Conservation (phyloP, 92 coral and sea anemone species). For the Pocillopora meandrina region DNA sequence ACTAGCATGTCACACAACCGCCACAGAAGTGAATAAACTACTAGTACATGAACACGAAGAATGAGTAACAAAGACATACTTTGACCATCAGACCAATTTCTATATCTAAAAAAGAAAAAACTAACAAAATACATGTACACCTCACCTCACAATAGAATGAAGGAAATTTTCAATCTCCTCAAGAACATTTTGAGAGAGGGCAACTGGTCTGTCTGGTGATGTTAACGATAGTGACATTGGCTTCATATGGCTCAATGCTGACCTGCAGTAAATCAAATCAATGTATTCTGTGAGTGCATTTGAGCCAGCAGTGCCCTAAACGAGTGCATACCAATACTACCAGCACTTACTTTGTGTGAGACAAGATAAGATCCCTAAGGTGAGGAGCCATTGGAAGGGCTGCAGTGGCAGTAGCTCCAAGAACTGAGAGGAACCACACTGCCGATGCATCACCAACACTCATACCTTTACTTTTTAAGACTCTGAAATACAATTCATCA, state of each 20-base stretch:
- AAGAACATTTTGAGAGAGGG: conserved; percentile 87
- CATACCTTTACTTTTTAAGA: conserved; percentile 90
- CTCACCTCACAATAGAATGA: conserved; percentile 84
- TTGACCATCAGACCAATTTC: neutral
- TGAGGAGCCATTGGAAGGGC: conserved; percentile 94
- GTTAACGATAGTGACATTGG: conserved; percentile 80
- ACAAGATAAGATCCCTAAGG: conserved; percentile 75
- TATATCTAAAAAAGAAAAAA: too few species aligned
- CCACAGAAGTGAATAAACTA: too few species aligned
- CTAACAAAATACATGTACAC: neutral
- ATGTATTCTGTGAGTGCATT: neutral
- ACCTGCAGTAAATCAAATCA: conserved; percentile 36
- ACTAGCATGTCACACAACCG: too few species aligned
- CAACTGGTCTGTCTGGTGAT: conserved; percentile 91
- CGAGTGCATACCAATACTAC: too few species aligned
- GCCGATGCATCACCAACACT: conserved; percentile 98
- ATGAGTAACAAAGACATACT: too few species aligned
- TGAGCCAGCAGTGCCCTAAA: neutral
- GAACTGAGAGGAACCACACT: conserved; percentile 95
- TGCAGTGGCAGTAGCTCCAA: conserved; percentile 91
- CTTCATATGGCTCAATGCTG: conserved; percentile 92
- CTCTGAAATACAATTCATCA: conserved; percentile 54
- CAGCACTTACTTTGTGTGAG: conserved; percentile 73
- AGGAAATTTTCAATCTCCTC: conserved; percentile 96
- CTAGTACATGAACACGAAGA: neutral